A percentile compares a stretch with the other conserved stretches of the same genome.
Evolutionary conservation across 2,113 vertebrate species (phyloP).

Genomic region (Elephantulus edwardii): DNA sequence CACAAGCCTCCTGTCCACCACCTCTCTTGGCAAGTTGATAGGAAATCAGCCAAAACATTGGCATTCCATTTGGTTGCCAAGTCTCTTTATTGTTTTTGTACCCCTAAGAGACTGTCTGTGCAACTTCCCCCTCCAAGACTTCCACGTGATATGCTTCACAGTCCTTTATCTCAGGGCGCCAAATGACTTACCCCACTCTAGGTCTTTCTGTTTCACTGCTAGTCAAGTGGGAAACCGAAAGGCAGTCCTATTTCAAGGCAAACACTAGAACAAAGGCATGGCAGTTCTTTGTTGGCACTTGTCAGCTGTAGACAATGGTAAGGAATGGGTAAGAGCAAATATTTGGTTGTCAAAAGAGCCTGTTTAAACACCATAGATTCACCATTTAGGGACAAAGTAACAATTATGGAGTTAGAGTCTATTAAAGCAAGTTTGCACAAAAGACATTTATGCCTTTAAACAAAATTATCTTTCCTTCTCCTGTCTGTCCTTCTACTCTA

Average conservation of each 20-base stretch:
- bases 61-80: conserved; percentile 25
- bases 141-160: neutral
- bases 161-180: conserved; percentile 43
- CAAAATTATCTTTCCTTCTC: neutral
- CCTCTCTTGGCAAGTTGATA: neutral
- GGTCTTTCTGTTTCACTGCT: conserved; percentile 46
- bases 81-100: neutral
- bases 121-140: too few species aligned
- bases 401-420: neutral
- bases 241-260: conserved; percentile 20
- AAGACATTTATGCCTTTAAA: neutral
- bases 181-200: conserved; percentile 32
- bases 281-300: neutral
- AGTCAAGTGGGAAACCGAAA: conserved; percentile 43
- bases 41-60: neutral
- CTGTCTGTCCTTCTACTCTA: neutral
- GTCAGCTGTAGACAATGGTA: neutral
- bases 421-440: neutral
- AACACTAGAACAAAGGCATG: conserved; percentile 5
- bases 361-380: neutral
- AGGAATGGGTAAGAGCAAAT: conserved; percentile 16
- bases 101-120: neutral
- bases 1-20: neutral
- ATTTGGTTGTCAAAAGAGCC: neutral
- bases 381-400: neutral